A percentile compares a stretch with the other conserved stretches of the same genome.
These are phyloP conservation scores for Leucozona laternaria DNA, from an alignment of 2,888 invertebrate genomes.

Conservation along the genomic window DNA sequence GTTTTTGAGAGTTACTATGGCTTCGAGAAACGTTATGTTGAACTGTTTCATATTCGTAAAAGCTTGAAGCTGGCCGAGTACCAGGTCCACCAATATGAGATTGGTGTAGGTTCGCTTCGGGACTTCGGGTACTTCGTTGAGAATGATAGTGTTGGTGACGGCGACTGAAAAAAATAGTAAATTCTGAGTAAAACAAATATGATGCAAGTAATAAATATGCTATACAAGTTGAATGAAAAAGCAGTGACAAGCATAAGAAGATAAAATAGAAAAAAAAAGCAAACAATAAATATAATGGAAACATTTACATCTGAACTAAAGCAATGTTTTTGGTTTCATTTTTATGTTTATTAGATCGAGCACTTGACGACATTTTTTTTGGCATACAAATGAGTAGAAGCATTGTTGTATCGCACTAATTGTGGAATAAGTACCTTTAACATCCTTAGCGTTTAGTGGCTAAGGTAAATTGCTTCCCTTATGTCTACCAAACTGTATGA, in stretches of 20 bases:
- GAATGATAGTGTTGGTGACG: conserved; percentile 89
- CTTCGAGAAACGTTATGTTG: conserved; percentile 86
- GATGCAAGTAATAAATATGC: neutral
- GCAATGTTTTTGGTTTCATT: neutral
- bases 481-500: conserved; percentile 30
- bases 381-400: conserved; percentile 11
- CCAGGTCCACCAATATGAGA: conserved; percentile 69
- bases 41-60: conserved; percentile 93
- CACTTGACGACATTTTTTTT: neutral
- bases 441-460: conserved; percentile 12
- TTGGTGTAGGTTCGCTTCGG: conserved; percentile 84
- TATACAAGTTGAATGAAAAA: conserved; percentile 37
- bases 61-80: conserved; percentile 90
- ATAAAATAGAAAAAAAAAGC: conserved; percentile 10
- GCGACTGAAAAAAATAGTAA: conserved; percentile 83
- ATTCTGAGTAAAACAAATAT: neutral
- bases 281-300: conserved; percentile 1
- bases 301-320: conserved; percentile 13
- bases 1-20: conserved; percentile 81
- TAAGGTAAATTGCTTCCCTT: conserved; percentile 37
- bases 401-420: conserved; percentile 1
- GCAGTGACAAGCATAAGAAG: conserved; percentile 45
- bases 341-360: neutral
- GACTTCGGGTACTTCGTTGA: conserved; percentile 86
- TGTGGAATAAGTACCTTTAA: conserved; percentile 38